These are phyloP conservation scores for Eilema griseolum DNA, from an alignment of 2,888 invertebrate species.

Conservation along the genomic window DNA sequence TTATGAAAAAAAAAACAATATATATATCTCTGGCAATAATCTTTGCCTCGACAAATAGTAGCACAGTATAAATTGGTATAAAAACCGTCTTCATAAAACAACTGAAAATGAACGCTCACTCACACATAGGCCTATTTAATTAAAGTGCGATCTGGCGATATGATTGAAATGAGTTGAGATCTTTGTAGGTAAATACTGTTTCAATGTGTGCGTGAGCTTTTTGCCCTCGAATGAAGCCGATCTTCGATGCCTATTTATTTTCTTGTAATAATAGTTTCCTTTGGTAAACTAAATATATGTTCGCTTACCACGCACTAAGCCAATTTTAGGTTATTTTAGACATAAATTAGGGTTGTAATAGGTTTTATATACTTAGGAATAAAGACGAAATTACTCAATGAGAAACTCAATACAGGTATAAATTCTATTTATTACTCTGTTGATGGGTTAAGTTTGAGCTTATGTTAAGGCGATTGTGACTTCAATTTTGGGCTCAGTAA, in stretches of 20 bases:
- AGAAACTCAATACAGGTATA: slow-evolving; percentile 10
- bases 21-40: not conserved
- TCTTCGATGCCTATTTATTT: slow-evolving; percentile 4
- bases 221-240: not conserved
- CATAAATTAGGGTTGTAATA: slow-evolving; percentile 15
- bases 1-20: not conserved
- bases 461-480: no score
- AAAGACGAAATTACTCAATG: slow-evolving; percentile 10
- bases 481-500: not conserved
- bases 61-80: no score
- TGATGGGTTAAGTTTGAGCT: not conserved
- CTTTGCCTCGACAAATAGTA: not conserved
- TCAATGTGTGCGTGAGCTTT: not conserved
- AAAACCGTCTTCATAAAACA: no score
- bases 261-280: slow-evolving; percentile 16
- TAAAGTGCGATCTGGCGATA: not conserved
- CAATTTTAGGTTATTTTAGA: slow-evolving; percentile 28
- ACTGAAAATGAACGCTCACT: not conserved
- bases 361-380: slow-evolving; percentile 17
- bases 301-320: slow-evolving; percentile 39
- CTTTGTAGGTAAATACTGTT: not conserved
- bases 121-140: not conserved
- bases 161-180: not conserved
- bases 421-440: not conserved
- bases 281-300: slow-evolving; percentile 33